A percentile compares a stretch with the other conserved stretches of the same genome.
phyloP scores from a whole-genome alignment of 2,797 vertebrate species.

The Acestrorhynchus altus region DNA sequence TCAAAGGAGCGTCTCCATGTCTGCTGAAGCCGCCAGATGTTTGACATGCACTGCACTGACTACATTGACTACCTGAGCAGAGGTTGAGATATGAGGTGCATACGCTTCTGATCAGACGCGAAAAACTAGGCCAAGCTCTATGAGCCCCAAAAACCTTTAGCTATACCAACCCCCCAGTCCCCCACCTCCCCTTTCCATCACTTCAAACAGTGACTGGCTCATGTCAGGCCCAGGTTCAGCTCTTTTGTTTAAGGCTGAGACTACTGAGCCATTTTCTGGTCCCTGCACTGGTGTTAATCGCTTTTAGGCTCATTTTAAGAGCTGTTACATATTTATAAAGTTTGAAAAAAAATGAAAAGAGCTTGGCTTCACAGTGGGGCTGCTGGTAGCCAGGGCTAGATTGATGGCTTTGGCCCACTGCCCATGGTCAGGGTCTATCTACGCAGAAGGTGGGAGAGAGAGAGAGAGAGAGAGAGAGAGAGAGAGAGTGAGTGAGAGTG shows the following conservation, averaged over 20 bases:
- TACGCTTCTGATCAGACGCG: constrained; percentile 84
- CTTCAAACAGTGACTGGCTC: constrained; percentile 68
- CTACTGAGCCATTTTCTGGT: constrained; percentile 30
- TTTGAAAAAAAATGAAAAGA: constrained; percentile 46
- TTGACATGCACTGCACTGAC: constrained; percentile 48
- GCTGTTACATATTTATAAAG: constrained; percentile 41
- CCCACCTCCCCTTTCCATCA: constrained; percentile 61
- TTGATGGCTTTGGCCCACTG: constrained; percentile 83
- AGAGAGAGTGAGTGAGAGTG: constrained; percentile 59
- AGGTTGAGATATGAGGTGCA: constrained; percentile 82
- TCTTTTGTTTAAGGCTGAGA: constrained; percentile 61
- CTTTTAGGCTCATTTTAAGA: constrained; percentile 29
- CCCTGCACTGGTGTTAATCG: constrained; percentile 1
- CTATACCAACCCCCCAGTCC: constrained; percentile 55
- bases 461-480: constrained; percentile 60
- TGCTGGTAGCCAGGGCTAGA: constrained; percentile 77
- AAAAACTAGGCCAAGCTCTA: constrained; percentile 83
- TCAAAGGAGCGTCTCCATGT: constrained; percentile 49
- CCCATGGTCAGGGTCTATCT: constrained; percentile 81
- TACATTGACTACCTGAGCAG: constrained; percentile 69
- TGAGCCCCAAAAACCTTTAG: constrained; percentile 66
- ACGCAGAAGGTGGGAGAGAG: constrained; percentile 76
- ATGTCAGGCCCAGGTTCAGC: constrained; percentile 63
- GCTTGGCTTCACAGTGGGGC: constrained; percentile 48
- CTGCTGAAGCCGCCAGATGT: constrained; percentile 54